Base-by-base conservation (phyloP, 2,797 vertebrate species). In the Xiphorhynchus erythropygius region DNA sequence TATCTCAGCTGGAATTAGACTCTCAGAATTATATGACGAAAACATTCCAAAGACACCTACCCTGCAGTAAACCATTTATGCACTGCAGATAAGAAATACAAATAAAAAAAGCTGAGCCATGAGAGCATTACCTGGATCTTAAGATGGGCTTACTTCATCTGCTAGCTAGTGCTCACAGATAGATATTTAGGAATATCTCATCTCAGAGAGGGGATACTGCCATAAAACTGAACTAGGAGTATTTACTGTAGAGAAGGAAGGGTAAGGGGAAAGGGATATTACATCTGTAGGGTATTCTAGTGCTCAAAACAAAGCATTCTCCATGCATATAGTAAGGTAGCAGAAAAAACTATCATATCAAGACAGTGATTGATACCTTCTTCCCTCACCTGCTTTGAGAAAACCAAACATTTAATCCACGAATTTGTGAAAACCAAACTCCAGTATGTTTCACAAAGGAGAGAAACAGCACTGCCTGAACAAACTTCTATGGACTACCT, bases 1-100 rank as follows among this genome's bases (percentile, higher is more conserved):
- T 71, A 75, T 71, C n/a, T 93, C 79, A 92, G 22, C 33, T 82
- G 65, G 59, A 55, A 87, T 77, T 81, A 92, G 42, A 78, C 35
- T 76, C 37, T 69, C 71, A 73, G 65, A 80, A 90, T 84, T 70
- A 52, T 24, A 60, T 25, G 55, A 93, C 55, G 35, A 92, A 95
- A 87, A 73, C 67, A 87, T 55, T 70, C 52, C 52, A 67, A 86
- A 82, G 69, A 91, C 63, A 92, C n/a, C n/a, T 84, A 42, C 52
- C 22, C 55, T 86, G 82, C n/a, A 68, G 52, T 69, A 67, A 93
- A 74, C 33, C 18, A 76, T 25, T 74, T 64, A 89, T 5, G 8
- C 14, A 47, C 23, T 68, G 42, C 39, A 88, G 46, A 74, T 80
- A 59, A 90, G 52, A 74, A 70, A 92, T 55, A 60, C 10, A 96